Base-by-base conservation (phyloP, 2,113 vertebrate genomes). In the Pluvialis apricaria region DNA sequence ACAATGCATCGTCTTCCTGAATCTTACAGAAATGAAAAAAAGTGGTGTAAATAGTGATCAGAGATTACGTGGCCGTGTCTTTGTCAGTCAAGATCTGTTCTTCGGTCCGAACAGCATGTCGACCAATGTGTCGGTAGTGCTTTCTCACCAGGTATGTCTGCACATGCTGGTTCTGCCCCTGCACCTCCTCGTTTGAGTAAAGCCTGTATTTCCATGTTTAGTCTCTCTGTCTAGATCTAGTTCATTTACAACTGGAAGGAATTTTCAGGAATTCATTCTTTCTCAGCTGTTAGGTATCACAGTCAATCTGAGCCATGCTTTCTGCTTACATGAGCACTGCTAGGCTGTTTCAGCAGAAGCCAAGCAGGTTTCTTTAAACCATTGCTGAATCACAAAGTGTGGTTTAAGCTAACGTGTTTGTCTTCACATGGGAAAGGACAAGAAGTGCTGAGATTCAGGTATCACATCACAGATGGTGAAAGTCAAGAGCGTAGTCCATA, bases 111-210 rank as follows among this genome's bases (percentile, higher is more conserved):
- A 25, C 16, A 5, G 32, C 0, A 0, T 57, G 72, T 38, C 0
- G 1, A 45, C 1, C 16, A 71, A 17, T 0, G 0, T 34, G 49
- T 20, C 0, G 0, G 40, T 55, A 18, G 26, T 38, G 45, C 6
- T 0, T 47, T 90, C 44, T 77, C 44, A 31, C 21, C 21, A 36
- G 62, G 5, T 54, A 36, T 42, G 58, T 18, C 20, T 60, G 31
- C 19, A 40, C 31, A 10, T 2, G 2, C 62, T 73, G n/a, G 13
- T 47, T 77, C 80, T 34, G 11, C 25, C 58, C 51, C 58, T 73
- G 25, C n/a, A 47, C 21, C 36, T 90, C 61, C 31, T 82, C 28
- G 14, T n/a, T 18, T 58, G 7, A 54, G 22, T 14, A 7, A 5
- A 72, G 38, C 32, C 29, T 47, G 6, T 11, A 25, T 54, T 78